Evolutionary conservation across 1,140 invertebrate genomes (phyloP).

Genomic region (Alviniconcha marisindica): DNA sequence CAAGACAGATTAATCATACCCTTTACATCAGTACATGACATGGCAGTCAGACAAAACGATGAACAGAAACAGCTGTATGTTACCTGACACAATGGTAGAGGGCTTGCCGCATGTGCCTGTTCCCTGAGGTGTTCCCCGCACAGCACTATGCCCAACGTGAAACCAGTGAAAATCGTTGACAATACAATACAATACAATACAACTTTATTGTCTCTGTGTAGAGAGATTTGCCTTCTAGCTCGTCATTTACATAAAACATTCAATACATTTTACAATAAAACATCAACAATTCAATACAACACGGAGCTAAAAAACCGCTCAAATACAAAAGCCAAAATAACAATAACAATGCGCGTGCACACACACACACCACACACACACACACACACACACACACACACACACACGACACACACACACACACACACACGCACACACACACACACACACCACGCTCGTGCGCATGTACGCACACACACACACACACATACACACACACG

Average conservation of each 20-base stretch:
- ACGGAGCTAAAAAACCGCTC: neutral
- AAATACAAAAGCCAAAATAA: neutral
- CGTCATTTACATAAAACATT: neutral
- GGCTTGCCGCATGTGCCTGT: too few species aligned
- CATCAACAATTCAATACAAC: neutral
- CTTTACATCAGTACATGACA: too few species aligned
- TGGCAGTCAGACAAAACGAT: too few species aligned
- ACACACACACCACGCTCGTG: neutral
- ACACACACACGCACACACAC: neutral
- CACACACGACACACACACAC: constrained; percentile 16
- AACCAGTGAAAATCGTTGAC: too few species aligned
- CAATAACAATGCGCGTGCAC: neutral
- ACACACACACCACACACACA: constrained; percentile 34
- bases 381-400: constrained; percentile 14
- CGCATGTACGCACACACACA: neutral
- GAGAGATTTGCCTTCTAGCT: neutral
- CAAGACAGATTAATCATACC: too few species aligned
- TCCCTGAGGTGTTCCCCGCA: too few species aligned
- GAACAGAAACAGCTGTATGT: too few species aligned
- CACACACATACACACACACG: neutral
- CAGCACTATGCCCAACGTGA: too few species aligned
- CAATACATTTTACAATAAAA: neutral
- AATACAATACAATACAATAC: too few species aligned
- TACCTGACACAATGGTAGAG: too few species aligned
- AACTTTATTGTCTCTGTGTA: neutral